phyloP scores from a whole-genome alignment of 1,140 invertebrate species.

The Lasaia peninsularis region DNA sequence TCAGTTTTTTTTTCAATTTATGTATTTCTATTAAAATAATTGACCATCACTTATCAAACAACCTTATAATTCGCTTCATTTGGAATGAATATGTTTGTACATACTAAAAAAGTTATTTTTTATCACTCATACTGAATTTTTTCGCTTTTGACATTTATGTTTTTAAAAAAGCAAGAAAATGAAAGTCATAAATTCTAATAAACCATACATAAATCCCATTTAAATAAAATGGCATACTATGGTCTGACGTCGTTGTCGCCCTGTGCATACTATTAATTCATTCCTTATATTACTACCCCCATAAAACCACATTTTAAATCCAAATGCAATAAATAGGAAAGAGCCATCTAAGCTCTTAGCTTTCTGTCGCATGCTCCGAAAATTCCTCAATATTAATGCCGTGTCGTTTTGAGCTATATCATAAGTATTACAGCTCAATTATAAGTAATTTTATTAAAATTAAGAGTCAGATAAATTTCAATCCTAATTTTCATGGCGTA shows the following conservation, averaged over 20 bases:
- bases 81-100: too few relatives aligned
- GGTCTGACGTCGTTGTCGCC: too few relatives aligned
- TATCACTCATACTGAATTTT: too few relatives aligned
- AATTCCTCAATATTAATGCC: constrained; percentile 29
- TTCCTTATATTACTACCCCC: not conserved
- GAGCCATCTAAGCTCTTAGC: constrained; percentile 16
- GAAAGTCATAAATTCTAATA: too few relatives aligned
- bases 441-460: constrained; percentile 33
- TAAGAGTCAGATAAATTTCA: not conserved
- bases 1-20: too few relatives aligned
- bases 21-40: too few relatives aligned
- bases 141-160: too few relatives aligned
- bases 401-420: constrained; percentile 28
- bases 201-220: not conserved
- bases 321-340: constrained; percentile 19
- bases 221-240: too few relatives aligned
- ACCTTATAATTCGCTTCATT: too few relatives aligned
- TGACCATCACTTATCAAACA: too few relatives aligned
- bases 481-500: not conserved
- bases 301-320: constrained; percentile 18
- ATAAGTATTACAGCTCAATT: constrained; percentile 36
- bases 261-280: not conserved
- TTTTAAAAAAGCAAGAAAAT: too few relatives aligned
- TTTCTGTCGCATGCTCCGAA: constrained; percentile 20
- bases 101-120: too few relatives aligned